Evolutionary conservation across 2,888 invertebrate genomes (phyloP), one percentile per base, ranked within the genome.

Genomic region (Serrognathus titanus): DNA sequence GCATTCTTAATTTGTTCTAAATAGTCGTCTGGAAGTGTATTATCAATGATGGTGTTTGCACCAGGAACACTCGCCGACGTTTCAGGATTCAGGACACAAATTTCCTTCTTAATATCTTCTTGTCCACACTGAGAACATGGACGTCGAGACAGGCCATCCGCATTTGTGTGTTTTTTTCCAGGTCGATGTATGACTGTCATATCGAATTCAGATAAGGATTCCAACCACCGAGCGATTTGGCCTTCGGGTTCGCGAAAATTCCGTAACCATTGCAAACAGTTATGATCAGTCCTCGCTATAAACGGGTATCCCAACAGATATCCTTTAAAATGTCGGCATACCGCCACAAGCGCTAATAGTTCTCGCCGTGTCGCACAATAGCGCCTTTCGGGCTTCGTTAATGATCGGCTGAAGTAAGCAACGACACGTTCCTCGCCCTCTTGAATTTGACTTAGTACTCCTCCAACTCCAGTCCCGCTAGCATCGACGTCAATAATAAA

Each of bases 401-500:
- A 16, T 4, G 39, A 39, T n/a, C 39, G 39, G 4, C 39, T 39
- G 2, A 11, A 10, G 11, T 39, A 39, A 4, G 39, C 2, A 2
- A 39, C 39, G 11, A 39, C 39, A 10, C 11, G 10, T n/a, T 9
- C 6, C 13, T 16, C 35, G 38, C 13, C 49, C 13, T 49, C 35
- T 37, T 16, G 37, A 12, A 38, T 39, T 37, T 37, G 50, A 37
- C 10, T 12, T 39, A 36, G n/a, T 13, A 50, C 51, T 1, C 39
- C 51, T 2, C 48, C 48, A 13, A 37, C 7, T 4, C 53, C 39
- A 20, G 24, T 40, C n/a, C 16, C 24, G 7, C 39, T 47, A 12
- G 24, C 48, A 37, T 48, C 46, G 2, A 46, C 16, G n/a, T 47
- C 45, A 4, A 53, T 8, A 16, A 16, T 6, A 47, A 53, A 53